A percentile compares a stretch with the other conserved stretches of the same genome.
Conservation (phyloP, 64 coral and sea anemone genomes). For the Stylophora pistillata region DNA sequence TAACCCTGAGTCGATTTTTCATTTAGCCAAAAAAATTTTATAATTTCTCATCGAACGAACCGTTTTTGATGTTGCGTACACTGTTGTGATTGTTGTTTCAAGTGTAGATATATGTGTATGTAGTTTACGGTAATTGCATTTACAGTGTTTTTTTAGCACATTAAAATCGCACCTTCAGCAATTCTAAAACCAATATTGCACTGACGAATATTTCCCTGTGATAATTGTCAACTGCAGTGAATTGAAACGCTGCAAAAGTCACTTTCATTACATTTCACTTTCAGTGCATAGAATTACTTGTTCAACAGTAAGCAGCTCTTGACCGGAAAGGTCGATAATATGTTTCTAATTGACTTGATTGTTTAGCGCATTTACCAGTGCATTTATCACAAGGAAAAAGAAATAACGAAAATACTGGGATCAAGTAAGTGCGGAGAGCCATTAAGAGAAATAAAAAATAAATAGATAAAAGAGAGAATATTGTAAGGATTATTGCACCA, state of each 20-base stretch:
- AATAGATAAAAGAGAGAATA: neutral
- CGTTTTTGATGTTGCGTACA: too few species aligned
- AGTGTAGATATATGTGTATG: neutral
- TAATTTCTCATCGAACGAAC: too few species aligned
- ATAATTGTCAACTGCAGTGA: neutral
- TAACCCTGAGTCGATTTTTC: neutral
- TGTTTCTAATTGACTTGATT: conserved; percentile 20
- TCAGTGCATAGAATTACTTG: neutral
- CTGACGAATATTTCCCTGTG: neutral
- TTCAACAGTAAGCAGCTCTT: conserved; percentile 7
- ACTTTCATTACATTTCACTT: neutral
- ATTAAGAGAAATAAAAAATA: neutral
- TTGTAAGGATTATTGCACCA: neutral
- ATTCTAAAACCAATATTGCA: neutral
- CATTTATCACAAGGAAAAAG: neutral
- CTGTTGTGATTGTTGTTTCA: neutral
- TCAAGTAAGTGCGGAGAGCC: conserved; percentile 2
- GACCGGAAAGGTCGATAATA: conserved; percentile 17
- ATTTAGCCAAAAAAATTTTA: too few species aligned
- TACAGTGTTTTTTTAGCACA: neutral
- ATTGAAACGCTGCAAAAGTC: neutral
- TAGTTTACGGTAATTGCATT: neutral
- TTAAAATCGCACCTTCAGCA: neutral
- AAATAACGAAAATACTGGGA: conserved; percentile 19
- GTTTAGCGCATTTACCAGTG: neutral